Conservation (phyloP, 1,140 invertebrate genomes). For the Zaprionus taronus region DNA sequence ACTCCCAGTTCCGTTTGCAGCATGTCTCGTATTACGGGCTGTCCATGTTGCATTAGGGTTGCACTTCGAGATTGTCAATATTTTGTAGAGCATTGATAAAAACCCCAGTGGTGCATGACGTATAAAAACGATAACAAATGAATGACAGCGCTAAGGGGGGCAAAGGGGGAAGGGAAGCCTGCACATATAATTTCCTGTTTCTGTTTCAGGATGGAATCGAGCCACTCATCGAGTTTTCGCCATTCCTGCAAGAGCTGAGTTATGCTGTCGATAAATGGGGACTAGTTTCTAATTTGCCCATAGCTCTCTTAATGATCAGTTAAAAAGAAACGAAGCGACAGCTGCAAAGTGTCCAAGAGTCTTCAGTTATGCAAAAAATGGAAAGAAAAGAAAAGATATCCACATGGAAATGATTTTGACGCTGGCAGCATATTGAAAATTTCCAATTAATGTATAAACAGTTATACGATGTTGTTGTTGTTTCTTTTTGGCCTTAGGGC, state of each 20-base stretch:
- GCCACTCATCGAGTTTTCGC: background rate
- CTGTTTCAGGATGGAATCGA: slow-evolving; percentile 18
- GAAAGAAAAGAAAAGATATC: slow-evolving; percentile 7
- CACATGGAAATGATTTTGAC: slow-evolving; percentile 34
- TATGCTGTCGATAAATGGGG: slow-evolving; percentile 23
- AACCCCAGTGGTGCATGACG: background rate
- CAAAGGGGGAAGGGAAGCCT: background rate
- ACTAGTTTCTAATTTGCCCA: slow-evolving; percentile 69
- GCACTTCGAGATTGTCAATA: background rate
- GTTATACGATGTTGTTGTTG: slow-evolving; percentile 31
- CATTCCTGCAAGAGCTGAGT: background rate
- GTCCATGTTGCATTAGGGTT: slow-evolving; percentile 1
- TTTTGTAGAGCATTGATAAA: background rate
- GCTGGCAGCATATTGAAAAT: slow-evolving; percentile 42
- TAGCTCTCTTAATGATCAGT: slow-evolving; percentile 52
- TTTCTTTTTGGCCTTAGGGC: slow-evolving; percentile 52
- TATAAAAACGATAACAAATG: slow-evolving; percentile 1
- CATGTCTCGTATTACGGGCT: slow-evolving; percentile 2
- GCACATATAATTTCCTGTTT: slow-evolving; percentile 30
- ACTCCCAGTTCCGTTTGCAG: slow-evolving; percentile 4
- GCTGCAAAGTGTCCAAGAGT: slow-evolving; percentile 8
- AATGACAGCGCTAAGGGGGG: background rate
- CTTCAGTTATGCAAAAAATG: slow-evolving; percentile 21
- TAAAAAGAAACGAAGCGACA: slow-evolving; percentile 14
- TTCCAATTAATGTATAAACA: slow-evolving; percentile 28